These are phyloP conservation scores for Maconellicoccus hirsutus DNA, from an alignment of 1,140 invertebrate species.

Conservation along the genomic window DNA sequence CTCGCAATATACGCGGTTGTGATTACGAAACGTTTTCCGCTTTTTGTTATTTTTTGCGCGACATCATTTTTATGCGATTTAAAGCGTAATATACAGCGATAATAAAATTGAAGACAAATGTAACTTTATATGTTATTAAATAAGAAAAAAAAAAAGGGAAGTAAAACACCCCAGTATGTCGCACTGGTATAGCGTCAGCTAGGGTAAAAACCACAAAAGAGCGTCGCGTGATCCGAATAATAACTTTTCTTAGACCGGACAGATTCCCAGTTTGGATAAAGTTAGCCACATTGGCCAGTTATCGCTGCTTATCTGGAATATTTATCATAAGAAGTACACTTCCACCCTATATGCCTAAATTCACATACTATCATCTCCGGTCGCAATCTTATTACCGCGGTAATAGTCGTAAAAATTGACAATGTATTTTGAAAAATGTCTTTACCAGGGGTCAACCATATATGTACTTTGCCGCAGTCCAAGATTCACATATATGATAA, in stretches of 20 bases:
- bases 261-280: conserved; percentile 20
- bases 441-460: no score
- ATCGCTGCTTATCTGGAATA: conserved; percentile 18
- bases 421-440: not conserved
- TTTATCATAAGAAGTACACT: conserved; percentile 9
- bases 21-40: conserved; percentile 12
- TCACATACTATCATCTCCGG: not conserved
- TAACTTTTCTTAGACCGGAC: conserved; percentile 15
- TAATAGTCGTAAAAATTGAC: conserved; percentile 19
- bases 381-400: not conserved
- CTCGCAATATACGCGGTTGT: no score
- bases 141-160: conserved; percentile 15
- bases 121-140: conserved; percentile 22
- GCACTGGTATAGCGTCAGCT: not conserved
- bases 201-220: conserved; percentile 22
- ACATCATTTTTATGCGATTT: conserved; percentile 14
- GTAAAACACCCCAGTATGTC: conserved; percentile 11
- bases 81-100: conserved; percentile 19
- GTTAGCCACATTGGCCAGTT: conserved; percentile 20
- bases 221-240: conserved; percentile 20
- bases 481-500: no score
- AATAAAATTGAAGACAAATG: conserved; percentile 18
- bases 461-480: no score
- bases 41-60: conserved; percentile 16
- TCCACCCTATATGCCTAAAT: not conserved